Evolutionary conservation across 1,140 invertebrate genomes (phyloP).

Genomic region (Drosophila hydei): DNA sequence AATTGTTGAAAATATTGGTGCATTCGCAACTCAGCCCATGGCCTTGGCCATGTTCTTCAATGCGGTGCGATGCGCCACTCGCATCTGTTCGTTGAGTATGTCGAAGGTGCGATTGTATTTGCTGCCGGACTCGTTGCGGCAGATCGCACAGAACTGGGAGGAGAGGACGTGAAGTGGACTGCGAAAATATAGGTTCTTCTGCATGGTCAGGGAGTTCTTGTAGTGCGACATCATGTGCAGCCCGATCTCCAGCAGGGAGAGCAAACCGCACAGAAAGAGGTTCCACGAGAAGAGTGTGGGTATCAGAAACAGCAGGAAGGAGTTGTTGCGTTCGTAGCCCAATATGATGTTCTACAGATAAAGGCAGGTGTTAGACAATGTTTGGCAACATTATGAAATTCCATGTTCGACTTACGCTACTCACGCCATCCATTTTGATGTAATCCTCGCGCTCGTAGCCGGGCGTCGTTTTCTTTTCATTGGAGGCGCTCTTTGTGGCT

Average conservation of each 20-base stretch:
- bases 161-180: conserved; percentile 86
- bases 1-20: background rate
- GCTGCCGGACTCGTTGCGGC: conserved; percentile 85
- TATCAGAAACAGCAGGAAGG: conserved; percentile 73
- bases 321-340: conserved; percentile 65
- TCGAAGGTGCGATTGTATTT: conserved; percentile 80
- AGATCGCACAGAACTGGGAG: conserved; percentile 86
- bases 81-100: conserved; percentile 73
- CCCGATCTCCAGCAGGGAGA: conserved; percentile 79
- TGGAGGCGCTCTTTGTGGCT: conserved; percentile 9
- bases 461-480: conserved; percentile 36
- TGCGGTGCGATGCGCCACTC: conserved; percentile 58
- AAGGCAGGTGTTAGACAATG: background rate
- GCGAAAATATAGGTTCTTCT: conserved; percentile 85
- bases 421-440: conserved; percentile 76
- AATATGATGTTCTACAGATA: conserved; percentile 77
- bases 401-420: conserved; percentile 52
- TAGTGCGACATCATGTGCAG: conserved; percentile 86
- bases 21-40: conserved; percentile 41
- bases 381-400: background rate
- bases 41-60: conserved; percentile 73
- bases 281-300: conserved; percentile 84
- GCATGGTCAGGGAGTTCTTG: conserved; percentile 85
- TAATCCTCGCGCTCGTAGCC: conserved; percentile 75
- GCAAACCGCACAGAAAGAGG: conserved; percentile 64